Base-by-base conservation (phyloP, 2,113 vertebrate species). In the Gila orcuttii region DNA sequence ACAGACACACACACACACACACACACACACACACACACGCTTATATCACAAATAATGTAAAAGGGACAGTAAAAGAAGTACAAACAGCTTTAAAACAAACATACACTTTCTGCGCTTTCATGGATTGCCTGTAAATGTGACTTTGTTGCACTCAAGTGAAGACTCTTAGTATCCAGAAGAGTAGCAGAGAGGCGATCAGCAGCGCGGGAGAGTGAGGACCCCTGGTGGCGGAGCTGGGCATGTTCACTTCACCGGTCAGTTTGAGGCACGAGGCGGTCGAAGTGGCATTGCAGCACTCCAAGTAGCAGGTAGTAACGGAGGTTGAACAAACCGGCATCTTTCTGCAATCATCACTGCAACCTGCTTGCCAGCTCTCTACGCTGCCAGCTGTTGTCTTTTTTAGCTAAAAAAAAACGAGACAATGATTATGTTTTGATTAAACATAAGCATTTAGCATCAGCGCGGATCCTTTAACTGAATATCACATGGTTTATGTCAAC, bases 261-360 rank as follows among this genome's bases (percentile, higher is more conserved):
- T 88, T 90, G 17, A 97, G 94, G 78, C 96, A 97, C 86, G 95
- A 96, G 6, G 15, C 50, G 7, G 85, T 86, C 0, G 23, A 62
- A 0, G 81, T 92, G 2, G 95, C 93, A 0, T 87, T 92, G 88
- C 96, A 97, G 93, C 95, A 96, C 87, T 96, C 96, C 31, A 95
- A 93, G 60, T 89, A 88, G 82, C 95, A 96, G n/a, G 87, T 81
- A 12, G 60, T 13, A 4, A 86, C 59, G 1, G 88, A 42, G 0
- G 21, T 0, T 0, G 79, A 33, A 79, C 96, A 96, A 7, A 86
- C 71, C 0, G 89, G 87, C 68, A 90, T 0, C 9, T 8, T 57
- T 4, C 90, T 90, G 82, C 95, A 97, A 87, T 91, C 91, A 19
- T 79, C 90, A 83, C 92, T 92, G 8, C 95, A 96, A 59, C 95